Evolutionary conservation across 2,888 invertebrate species (phyloP), one percentile per base, ranked within the genome.

Genomic region (Nycteola revayana): DNA sequence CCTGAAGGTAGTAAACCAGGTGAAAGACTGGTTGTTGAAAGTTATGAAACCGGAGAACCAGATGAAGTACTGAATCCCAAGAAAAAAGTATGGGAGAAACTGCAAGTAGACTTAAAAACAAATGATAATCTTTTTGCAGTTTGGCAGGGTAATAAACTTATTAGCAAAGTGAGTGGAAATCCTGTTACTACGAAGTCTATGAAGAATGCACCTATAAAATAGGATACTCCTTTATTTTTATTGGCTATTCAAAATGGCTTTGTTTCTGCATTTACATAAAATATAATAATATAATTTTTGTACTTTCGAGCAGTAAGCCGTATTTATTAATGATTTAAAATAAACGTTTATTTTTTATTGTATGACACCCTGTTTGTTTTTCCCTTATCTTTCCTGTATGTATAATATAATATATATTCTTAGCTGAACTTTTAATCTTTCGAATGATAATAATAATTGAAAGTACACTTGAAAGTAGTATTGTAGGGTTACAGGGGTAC

Each of bases 41-140:
- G 95, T 10, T 95, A 93, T 75, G 94, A 94, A 76, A 77, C 75
- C 35, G 95, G 95, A 9, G 89, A 89, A 30, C 94, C 97, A 1
- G 97, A 97, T 80, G 93, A 94, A 14, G 93, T 96, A 43, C 84
- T 98, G 1, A 98, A 98, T 79, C 98, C 98, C 0, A 98, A 98
- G 80, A 98, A 98, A 84, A 98, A 98, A 89, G 90, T 97, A n/a
- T 98, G 98, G 98, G 98, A 98, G 60, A 96, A 96, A 76, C 76
- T 98, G 23, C 96, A 96, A 77, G 91, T 89, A 10, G 95, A 95
- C 75, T 88, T 96, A 10, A 92, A 93, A 71, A 94, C 94, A 1
- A 93, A 93, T 79, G 81, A 89, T 1, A 90, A 90, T 28, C 91
- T 94, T 42, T 74, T 93, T 46, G 97, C 96, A 28, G 93, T 94